Percentiles rank a stretch among this genome's conserved stretches.
phyloP scores from a whole-genome alignment of 2,888 invertebrate genomes.

The Pyrrhosoma nymphula region DNA sequence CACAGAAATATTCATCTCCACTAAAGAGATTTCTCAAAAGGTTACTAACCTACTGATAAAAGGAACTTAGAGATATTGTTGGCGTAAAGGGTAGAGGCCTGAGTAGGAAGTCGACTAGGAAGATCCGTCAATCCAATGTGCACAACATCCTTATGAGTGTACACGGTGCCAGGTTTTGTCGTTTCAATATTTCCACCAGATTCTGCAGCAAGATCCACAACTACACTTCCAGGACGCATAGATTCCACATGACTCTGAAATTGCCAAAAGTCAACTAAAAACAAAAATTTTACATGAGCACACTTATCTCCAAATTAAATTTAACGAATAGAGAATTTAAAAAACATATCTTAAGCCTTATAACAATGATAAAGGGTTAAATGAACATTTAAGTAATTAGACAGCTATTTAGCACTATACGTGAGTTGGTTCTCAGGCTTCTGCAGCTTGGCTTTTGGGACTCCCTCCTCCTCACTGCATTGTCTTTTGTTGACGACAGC shows the following conservation, averaged over 20 bases:
- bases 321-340: background rate
- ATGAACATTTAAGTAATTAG: too few species aligned
- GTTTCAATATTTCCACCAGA: constrained; percentile 93
- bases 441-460: too few species aligned
- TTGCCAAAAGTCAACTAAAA: background rate
- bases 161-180: constrained; percentile 87
- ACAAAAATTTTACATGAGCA: too few species aligned
- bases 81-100: constrained; percentile 92
- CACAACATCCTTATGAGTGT: constrained; percentile 87
- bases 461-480: too few species aligned
- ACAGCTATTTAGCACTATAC: too few species aligned
- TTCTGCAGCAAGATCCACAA: constrained; percentile 94
- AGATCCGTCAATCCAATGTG: constrained; percentile 93
- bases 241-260: constrained; percentile 85
- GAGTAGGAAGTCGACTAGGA: constrained; percentile 90
- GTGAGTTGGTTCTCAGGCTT: too few species aligned
- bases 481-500: too few species aligned
- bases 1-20: too few species aligned
- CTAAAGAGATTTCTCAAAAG: background rate
- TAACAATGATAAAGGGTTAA: too few species aligned
- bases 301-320: background rate
- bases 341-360: too few species aligned
- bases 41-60: constrained; percentile 85
- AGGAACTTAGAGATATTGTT: constrained; percentile 94
- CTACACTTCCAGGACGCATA: constrained; percentile 93